Evolutionary conservation across 2,888 invertebrate species (phyloP), one percentile per base, ranked within the genome.

Genomic region (Lasioglossum morio): DNA sequence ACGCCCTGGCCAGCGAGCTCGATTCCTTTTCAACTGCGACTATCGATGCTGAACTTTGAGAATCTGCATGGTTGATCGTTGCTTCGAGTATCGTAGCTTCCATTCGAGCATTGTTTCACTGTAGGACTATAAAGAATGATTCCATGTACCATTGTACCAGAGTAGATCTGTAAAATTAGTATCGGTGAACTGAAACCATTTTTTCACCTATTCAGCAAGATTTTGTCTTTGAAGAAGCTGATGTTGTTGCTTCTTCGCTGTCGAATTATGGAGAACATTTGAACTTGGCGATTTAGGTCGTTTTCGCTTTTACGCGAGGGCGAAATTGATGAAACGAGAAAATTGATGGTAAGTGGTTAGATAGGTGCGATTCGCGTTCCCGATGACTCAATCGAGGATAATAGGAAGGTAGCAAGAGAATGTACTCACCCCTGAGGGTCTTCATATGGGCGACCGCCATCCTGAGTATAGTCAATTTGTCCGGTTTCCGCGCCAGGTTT

Each of bases 361-460:
- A n/a, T n/a, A n/a, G 60, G 60, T n/a, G 60, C n/a, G 60, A 60
- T 60, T n/a, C 27, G 27, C 57, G 57, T 60, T 63, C 14, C 16
- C 63, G 19, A 66, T 66, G 19, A 66, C 66, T 40, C 30, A 27
- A 60, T 60, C 23, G 53, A 1, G 27, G 63, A 43, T 76, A 69
- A 69, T 37, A 34, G 34, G 34, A 69, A 37, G 69, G 69, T 37
- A 69, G 66, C 66, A 16, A n/a, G 60, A n/a, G n/a, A 72, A 78
- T 7, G 34, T 27, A 85, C 96, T 96, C 95, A 98, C 98, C 99
- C 96, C 99, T 97, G 84, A 99, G 97, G 79, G 98, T 98, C 96
- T 99, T 99, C 99, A 99, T 99, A 95, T 99, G 99, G 34, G 99
- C 99, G 85, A 99, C 99, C 74, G 99, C 99, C 99, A 99, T 99